Evolutionary conservation across 2,888 invertebrate genomes (phyloP), one percentile per base, ranked within the genome.

Genomic region (Caenorhabditis sinica): DNA sequence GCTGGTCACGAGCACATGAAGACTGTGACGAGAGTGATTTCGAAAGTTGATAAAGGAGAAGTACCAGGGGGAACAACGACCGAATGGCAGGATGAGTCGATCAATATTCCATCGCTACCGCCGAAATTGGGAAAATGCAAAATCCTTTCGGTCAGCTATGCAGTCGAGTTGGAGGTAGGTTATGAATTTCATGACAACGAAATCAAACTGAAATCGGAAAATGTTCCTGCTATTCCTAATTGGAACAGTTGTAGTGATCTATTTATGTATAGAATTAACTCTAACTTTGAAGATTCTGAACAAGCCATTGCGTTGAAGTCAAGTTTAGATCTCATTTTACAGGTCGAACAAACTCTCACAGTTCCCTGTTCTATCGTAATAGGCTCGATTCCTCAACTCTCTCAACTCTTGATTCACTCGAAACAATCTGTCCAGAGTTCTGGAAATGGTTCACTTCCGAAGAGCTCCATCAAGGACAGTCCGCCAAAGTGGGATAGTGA

Each of bases 351-450:
- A 40, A 85, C 88, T 5, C 72, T 91, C 2, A 84, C 86, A 30
- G 83, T 88, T 15, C 82, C 86, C 6, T 79, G 89, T 56, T 90
- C 91, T 9, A 87, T 92, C 20, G 85, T 91, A 0, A 87, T 92
- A 60, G 92, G 92, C n/a, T 90, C 92, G 17, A 92, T 92, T 75
- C 92, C 92, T 0, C 87, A 90, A 49, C 73, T 92, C 30, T 87
- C 90, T 0, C 90, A 91, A 49, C 83, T 92, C 11, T 40, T 89
- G 15, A 83, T 85, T 13, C 88, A 89, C 66, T 88, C 88, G 15
- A 89, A 89, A 60, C 81, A 85, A 15, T 83, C 83, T 1, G 79
- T 79, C 17, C 79, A 79, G 13, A 79, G 79, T 36, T 30, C 56
- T 36, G 72, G 79, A 15, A 84, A 74, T 36, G 83, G 79, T 11